These are phyloP conservation scores for Acanthiza pusilla DNA, from an alignment of 2,797 vertebrate species.

Conservation along the genomic window DNA sequence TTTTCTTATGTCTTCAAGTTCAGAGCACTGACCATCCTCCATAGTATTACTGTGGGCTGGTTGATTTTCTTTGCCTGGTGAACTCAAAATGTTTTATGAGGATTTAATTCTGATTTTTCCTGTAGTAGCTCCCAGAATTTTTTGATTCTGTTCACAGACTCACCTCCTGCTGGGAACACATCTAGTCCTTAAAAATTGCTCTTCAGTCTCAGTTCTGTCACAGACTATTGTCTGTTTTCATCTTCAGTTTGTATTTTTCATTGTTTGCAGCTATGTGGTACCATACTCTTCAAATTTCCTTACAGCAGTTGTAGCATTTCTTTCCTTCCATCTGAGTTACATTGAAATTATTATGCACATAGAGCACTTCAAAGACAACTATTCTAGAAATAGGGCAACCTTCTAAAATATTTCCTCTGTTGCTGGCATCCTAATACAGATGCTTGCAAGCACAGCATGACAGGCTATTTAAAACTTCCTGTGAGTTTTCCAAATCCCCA, in stretches of 20 bases:
- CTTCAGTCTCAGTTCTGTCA: not conserved
- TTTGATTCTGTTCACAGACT: not conserved
- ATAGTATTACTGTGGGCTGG: not conserved
- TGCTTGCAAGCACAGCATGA: not conserved
- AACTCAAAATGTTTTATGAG: not conserved
- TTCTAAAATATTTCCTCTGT: not conserved
- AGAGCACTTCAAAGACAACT: not conserved
- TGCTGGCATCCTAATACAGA: not conserved
- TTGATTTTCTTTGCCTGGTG: slow-evolving; percentile 3
- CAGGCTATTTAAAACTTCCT: slow-evolving; percentile 26
- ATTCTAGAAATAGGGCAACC: not conserved
- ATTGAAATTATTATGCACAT: not conserved
- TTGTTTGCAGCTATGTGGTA: not conserved
- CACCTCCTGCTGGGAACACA: not conserved
- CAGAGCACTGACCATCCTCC: slow-evolving; percentile 26
- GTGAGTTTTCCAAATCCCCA: not conserved
- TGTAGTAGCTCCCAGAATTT: not conserved
- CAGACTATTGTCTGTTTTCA: not conserved
- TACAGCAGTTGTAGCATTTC: not conserved
- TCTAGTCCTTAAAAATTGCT: not conserved
- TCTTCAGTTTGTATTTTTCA: not conserved
- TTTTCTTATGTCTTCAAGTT: slow-evolving; percentile 32
- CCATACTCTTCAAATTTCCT: not conserved
- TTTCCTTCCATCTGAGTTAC: not conserved
- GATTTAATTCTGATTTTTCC: slow-evolving; percentile 10